Percentiles rank a stretch among this genome's conserved stretches.
These are phyloP conservation scores for Drosophila triauraria DNA, from an alignment of 1,140 invertebrate genomes.

Conservation along the genomic window DNA sequence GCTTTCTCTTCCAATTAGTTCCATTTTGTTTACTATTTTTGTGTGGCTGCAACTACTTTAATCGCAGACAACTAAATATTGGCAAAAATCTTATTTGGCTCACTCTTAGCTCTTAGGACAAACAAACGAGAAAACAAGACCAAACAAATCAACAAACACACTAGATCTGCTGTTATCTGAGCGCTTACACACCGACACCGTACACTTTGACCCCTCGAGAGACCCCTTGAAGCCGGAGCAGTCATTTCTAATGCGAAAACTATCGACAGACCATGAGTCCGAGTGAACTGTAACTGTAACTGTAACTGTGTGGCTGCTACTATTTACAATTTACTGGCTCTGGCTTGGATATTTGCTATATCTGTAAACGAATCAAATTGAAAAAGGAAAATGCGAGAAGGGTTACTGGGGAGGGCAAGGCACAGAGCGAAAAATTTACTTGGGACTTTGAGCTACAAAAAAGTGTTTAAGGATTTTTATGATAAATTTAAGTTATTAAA, in stretches of 20 bases:
- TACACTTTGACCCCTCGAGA: constrained; percentile 19
- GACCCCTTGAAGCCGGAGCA: constrained; percentile 24
- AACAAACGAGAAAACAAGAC: constrained; percentile 22
- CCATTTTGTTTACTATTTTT: background rate
- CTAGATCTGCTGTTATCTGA: constrained; percentile 44
- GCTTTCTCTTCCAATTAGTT: too few species aligned
- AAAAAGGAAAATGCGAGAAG: constrained; percentile 43
- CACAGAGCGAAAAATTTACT: constrained; percentile 2
- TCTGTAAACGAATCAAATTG: constrained; percentile 54
- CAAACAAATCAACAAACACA: constrained; percentile 43
- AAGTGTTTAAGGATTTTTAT: too few species aligned
- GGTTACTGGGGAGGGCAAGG: background rate
- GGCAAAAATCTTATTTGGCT: constrained; percentile 24
- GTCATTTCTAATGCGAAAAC: constrained; percentile 46
- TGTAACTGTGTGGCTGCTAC: constrained; percentile 29
- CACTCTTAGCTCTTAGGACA: constrained; percentile 17
- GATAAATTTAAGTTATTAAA: too few species aligned
- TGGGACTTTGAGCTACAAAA: too few species aligned
- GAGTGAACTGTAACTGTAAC: constrained; percentile 38
- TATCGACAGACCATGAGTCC: constrained; percentile 46
- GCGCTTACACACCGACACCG: constrained; percentile 29
- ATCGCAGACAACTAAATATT: constrained; percentile 27
- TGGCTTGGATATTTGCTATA: constrained; percentile 33
- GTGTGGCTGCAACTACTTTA: background rate
- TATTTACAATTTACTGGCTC: constrained; percentile 36